These are phyloP conservation scores for Tenodera sinensis DNA, from an alignment of 2,888 invertebrate genomes.

Conservation along the genomic window DNA sequence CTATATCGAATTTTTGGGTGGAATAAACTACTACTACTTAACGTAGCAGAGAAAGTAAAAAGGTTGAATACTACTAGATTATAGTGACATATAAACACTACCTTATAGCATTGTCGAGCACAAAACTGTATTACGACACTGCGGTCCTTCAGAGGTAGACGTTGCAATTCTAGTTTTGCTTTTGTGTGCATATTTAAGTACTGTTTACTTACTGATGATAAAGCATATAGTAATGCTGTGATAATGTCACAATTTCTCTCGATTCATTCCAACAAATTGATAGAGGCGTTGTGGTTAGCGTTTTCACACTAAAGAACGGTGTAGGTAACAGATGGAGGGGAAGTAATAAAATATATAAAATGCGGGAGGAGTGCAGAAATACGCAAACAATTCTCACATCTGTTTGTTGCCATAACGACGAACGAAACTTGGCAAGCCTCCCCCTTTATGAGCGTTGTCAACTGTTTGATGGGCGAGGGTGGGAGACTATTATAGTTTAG, in stretches of 20 bases:
- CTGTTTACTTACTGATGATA: too few species aligned
- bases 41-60: too few species aligned
- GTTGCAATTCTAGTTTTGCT: too few species aligned
- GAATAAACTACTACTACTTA: too few species aligned
- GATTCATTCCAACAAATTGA: background rate
- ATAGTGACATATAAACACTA: too few species aligned
- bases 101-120: too few species aligned
- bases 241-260: background rate
- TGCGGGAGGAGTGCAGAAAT: background rate
- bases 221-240: too few species aligned
- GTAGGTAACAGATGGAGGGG: background rate
- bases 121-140: too few species aligned
- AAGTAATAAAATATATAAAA: background rate
- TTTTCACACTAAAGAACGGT: background rate
- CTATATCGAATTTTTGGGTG: too few species aligned
- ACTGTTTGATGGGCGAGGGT: background rate
- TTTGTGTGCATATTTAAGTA: too few species aligned
- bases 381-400: background rate
- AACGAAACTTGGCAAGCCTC: background rate
- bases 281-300: background rate
- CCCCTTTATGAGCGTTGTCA: background rate
- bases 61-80: too few species aligned
- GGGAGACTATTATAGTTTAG: background rate
- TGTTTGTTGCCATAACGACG: background rate
- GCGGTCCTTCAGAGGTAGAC: too few species aligned